Conservation (phyloP, 2,888 invertebrate species). For the Platycheirus rosarum region DNA sequence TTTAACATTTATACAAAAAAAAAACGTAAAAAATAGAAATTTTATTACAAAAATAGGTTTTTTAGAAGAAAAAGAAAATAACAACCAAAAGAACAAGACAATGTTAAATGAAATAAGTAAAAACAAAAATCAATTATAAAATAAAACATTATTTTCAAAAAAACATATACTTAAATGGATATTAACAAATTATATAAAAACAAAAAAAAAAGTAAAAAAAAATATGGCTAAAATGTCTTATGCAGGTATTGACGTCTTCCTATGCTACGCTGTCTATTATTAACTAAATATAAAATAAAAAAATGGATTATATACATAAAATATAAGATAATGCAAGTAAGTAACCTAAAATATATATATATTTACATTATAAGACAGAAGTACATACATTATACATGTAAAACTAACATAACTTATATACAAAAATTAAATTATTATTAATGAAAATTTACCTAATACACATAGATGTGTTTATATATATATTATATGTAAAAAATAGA, state of each 20-base stretch:
- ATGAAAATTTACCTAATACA: constrained; percentile 64
- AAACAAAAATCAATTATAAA: constrained; percentile 48
- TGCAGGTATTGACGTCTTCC: constrained; percentile 84
- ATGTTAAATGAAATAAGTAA: constrained; percentile 68
- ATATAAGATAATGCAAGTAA: constrained; percentile 61
- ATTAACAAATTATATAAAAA: constrained; percentile 63
- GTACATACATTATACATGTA: constrained; percentile 71
- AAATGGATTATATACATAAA: constrained; percentile 75
- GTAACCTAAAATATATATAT: constrained; percentile 71
- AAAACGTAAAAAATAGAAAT: constrained; percentile 39
- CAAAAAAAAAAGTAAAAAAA: constrained; percentile 74
- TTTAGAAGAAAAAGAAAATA: constrained; percentile 68
- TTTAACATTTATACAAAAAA: constrained; percentile 14
- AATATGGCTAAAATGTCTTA: constrained; percentile 83
- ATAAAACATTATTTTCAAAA: constrained; percentile 49
- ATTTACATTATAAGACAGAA: constrained; percentile 73
- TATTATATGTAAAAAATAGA: constrained; percentile 31
- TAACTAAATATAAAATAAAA: constrained; percentile 80
- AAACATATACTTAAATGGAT: constrained; percentile 60
- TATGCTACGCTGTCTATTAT: constrained; percentile 84
- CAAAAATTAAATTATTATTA: constrained; percentile 66
- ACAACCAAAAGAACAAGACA: constrained; percentile 64
- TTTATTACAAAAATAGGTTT: constrained; percentile 71
- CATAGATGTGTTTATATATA: constrained; percentile 56
- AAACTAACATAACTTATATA: constrained; percentile 70